phyloP scores from a whole-genome alignment of 2,113 vertebrate genomes.

The Puntigrus tetrazona region DNA sequence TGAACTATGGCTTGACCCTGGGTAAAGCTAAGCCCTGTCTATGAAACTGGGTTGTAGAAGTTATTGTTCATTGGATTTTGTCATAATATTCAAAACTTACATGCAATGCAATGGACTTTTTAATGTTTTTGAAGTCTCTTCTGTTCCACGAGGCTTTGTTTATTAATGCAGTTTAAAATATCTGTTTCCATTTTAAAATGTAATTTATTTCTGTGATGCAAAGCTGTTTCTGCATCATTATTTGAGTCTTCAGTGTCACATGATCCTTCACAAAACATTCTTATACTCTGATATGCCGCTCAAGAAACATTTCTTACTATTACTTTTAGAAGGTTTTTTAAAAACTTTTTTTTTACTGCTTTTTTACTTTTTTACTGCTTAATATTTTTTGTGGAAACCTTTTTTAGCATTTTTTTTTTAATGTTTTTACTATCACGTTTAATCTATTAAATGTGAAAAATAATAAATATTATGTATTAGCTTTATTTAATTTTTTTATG shows the following conservation, averaged over 20 bases:
- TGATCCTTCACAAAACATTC: not conserved
- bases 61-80: not conserved
- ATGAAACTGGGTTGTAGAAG: no score
- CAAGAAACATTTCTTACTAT: not conserved
- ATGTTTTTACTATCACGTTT: not conserved
- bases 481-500: no score
- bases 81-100: not conserved
- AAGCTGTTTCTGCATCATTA: not conserved
- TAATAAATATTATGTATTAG: no score
- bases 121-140: not conserved
- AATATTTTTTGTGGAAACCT: not conserved
- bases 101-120: not conserved
- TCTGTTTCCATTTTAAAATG: not conserved
- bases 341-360: no score
- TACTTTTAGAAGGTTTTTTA: not conserved
- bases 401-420: not conserved
- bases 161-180: not conserved
- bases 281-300: not conserved
- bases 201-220: not conserved
- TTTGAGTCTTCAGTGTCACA: not conserved
- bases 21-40: no score
- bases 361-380: not conserved
- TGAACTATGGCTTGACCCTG: no score
- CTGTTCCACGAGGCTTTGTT: not conserved
- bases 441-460: not conserved